Evolutionary conservation across 2,888 invertebrate species (phyloP), one percentile per base, ranked within the genome.

Genomic region (Hybos culiciformis): DNA sequence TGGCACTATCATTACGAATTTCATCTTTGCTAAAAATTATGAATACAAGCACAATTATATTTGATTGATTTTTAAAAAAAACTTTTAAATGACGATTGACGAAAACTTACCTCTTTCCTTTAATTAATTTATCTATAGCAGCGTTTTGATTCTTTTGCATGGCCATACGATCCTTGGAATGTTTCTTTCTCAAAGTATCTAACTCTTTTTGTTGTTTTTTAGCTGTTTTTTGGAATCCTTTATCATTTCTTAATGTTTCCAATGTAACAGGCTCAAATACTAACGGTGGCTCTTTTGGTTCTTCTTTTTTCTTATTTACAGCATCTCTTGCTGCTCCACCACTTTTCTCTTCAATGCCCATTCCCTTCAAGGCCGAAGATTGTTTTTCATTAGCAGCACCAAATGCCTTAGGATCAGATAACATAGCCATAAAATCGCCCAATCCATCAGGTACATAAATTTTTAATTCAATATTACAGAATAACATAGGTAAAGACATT

Each of bases 401-500:
- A 66, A 90, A 92, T 5, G 87, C 90, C 46, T 90, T 73, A 0
- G 97, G 97, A 66, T 94, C 96, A 8, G 93, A 92, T 47, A 98
- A 68, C 5, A 96, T 94, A 47, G 94, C 94, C 85, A 98, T 98
- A 63, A 99, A 87, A 62, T 94, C 94, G 74, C 93, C 93, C 61
- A 97, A 86, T 39, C 97, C 98, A 70, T 97, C 96, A 33, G 98
- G 98, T 53, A 99, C 96, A 70, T 99, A 99, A 56, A 98, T 99
- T 73, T 97, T 97, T 49, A 98, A 78, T 69, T 96, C 94, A 58
- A 99, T 94, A 66, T 94, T 91, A 62, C 97, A 97, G 72, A 99
- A 99, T 51, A 99, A 74, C 83, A 97, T 98, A 31, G 98, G 96
- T 57, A 98, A 72, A 1, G 97, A 94, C 85, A 97, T 90, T 44